phyloP scores from a whole-genome alignment of 2,888 invertebrate genomes.

The Aproaerema taeniolella region DNA sequence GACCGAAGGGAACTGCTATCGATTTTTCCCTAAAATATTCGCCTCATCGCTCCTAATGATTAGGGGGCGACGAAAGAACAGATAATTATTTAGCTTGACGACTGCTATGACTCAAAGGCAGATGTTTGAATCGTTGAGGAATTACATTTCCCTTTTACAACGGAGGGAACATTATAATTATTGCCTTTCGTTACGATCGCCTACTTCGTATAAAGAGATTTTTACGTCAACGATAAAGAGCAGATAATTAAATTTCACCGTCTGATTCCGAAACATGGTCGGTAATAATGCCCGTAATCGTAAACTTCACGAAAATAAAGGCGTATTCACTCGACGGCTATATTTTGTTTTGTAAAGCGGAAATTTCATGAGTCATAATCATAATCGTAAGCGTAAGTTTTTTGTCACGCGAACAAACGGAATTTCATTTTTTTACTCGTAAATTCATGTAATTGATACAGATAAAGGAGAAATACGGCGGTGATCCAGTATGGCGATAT shows the following conservation, averaged over 20 bases:
- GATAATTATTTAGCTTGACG: conserved; percentile 55
- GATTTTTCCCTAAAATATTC: conserved; percentile 42
- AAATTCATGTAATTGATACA: conserved; percentile 42
- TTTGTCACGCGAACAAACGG: conserved; percentile 28
- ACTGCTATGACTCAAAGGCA: conserved; percentile 46
- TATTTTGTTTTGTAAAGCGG: conserved; percentile 15
- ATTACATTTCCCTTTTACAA: conserved; percentile 38
- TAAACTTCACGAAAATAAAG: conserved; percentile 9
- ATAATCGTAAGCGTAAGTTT: conserved; percentile 29
- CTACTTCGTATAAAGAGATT: conserved; percentile 36
- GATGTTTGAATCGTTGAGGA: conserved; percentile 45
- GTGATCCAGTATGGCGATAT: conserved; percentile 18
- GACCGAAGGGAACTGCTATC: conserved; percentile 25
- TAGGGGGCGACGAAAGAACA: conserved; percentile 32
- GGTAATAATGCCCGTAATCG: conserved; percentile 10
- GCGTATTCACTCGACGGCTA: conserved; percentile 11
- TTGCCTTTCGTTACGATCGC: conserved; percentile 34
- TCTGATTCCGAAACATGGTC: conserved; percentile 10
- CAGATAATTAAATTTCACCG: conserved; percentile 19
- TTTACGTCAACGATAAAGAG: conserved; percentile 40
- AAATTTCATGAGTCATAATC: conserved; percentile 34
- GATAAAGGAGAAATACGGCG: conserved; percentile 32
- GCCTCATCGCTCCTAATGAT: conserved; percentile 42
- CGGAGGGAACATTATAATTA: conserved; percentile 33
- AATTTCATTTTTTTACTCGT: conserved; percentile 30